Evolutionary conservation across 2,113 vertebrate genomes (phyloP).

Genomic region (Siniperca knerii): DNA sequence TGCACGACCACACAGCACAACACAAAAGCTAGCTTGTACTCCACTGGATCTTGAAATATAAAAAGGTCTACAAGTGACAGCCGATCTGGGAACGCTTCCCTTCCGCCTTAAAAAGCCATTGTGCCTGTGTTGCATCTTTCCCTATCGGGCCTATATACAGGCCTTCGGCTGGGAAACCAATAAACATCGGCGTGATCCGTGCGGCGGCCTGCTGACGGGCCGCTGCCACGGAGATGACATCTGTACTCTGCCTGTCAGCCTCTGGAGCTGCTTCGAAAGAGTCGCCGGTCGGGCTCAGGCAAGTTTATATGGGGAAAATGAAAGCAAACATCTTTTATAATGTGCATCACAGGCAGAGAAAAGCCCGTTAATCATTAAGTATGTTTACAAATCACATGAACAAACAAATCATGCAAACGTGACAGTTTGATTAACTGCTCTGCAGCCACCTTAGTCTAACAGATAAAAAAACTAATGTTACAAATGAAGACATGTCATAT

Average conservation of each 20-base stretch:
- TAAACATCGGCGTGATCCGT: constrained; percentile 38
- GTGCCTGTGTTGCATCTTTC: neutral
- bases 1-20: neutral
- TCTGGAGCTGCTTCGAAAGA: constrained; percentile 47
- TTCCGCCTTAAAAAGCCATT: neutral
- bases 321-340: neutral
- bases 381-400: neutral
- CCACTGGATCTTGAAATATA: neutral
- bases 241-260: constrained; percentile 37
- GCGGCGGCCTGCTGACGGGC: constrained; percentile 38
- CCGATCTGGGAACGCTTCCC: neutral
- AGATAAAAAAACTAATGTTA: no score
- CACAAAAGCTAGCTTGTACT: neutral
- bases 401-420: neutral
- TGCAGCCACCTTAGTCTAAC: no score
- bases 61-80: neutral
- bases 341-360: neutral
- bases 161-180: constrained; percentile 46
- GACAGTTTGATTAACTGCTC: no score
- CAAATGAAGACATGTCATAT: no score
- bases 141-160: constrained; percentile 24
- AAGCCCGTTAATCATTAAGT: neutral
- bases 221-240: constrained; percentile 31
- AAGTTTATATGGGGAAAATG: neutral
- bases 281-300: neutral